Evolutionary conservation across 2,797 vertebrate genomes (phyloP).

Genomic region (Microctenopoma stevenorrisi): DNA sequence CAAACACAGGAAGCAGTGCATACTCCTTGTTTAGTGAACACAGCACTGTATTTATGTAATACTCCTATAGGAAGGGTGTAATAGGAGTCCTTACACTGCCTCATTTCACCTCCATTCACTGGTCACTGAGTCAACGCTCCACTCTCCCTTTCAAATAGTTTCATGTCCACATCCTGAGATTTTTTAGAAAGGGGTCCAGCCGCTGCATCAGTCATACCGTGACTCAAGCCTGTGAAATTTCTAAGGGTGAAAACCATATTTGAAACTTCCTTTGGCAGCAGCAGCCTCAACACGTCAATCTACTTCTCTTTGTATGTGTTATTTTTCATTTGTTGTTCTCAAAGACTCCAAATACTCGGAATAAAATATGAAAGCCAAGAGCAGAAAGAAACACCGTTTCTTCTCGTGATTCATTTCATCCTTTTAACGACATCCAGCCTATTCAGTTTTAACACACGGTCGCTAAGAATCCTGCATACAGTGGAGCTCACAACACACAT

Average conservation of each 20-base stretch:
- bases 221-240: slow-evolving; percentile 77
- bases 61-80: slow-evolving; percentile 61
- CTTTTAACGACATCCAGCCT: neutral
- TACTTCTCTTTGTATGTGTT: neutral
- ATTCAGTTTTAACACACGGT: neutral
- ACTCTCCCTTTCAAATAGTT: slow-evolving; percentile 68
- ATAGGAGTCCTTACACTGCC: slow-evolving; percentile 49
- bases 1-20: slow-evolving; percentile 79
- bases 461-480: neutral
- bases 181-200: slow-evolving; percentile 54
- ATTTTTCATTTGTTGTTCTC: neutral
- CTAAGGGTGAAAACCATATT: slow-evolving; percentile 59
- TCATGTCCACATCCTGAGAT: slow-evolving; percentile 76
- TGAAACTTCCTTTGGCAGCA: slow-evolving; percentile 55
- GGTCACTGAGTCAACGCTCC: slow-evolving; percentile 72
- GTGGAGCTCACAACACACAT: neutral
- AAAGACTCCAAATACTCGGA: neutral
- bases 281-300: slow-evolving; percentile 9
- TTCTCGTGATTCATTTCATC: neutral
- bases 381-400: neutral
- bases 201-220: slow-evolving; percentile 71
- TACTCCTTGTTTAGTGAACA: slow-evolving; percentile 74
- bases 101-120: slow-evolving; percentile 57
- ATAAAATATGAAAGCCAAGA: neutral
- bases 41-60: slow-evolving; percentile 74